These are phyloP conservation scores for Oncorhynchus keta DNA, from an alignment of 2,113 vertebrate species.

Conservation along the genomic window DNA sequence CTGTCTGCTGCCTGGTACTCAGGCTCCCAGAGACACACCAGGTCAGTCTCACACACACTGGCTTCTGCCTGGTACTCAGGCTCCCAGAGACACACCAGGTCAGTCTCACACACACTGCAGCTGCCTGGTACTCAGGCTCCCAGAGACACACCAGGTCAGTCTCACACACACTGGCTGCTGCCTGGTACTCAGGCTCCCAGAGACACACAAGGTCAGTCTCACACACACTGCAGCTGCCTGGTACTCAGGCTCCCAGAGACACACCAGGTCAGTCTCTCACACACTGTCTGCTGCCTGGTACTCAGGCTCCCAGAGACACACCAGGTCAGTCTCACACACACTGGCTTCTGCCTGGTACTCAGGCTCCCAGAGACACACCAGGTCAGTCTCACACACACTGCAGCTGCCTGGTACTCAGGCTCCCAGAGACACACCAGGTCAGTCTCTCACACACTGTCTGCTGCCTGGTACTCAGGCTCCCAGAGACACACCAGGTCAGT, in stretches of 20 bases:
- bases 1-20: neutral
- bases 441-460: slow-evolving; percentile 68
- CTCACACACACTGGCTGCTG: slow-evolving; percentile 73
- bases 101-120: slow-evolving; percentile 78
- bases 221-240: slow-evolving; percentile 78
- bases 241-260: slow-evolving; percentile 87
- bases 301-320: too few relatives aligned
- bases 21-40: too few relatives aligned
- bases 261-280: slow-evolving; percentile 69
- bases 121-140: slow-evolving; percentile 82
- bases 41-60: too few relatives aligned
- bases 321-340: too few relatives aligned
- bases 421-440: slow-evolving; percentile 84
- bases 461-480: slow-evolving; percentile 82
- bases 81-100: slow-evolving; percentile 83
- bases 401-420: slow-evolving; percentile 83
- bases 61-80: slow-evolving; percentile 83
- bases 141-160: slow-evolving; percentile 81
- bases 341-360: slow-evolving; percentile 78
- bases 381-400: slow-evolving; percentile 69
- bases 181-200: slow-evolving; percentile 85
- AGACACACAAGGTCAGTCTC: slow-evolving; percentile 74
- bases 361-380: slow-evolving; percentile 84
- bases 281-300: too few relatives aligned
- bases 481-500: slow-evolving; percentile 81